Conservation (phyloP, 2,888 invertebrate species). For the Keiferia lycopersicella region DNA sequence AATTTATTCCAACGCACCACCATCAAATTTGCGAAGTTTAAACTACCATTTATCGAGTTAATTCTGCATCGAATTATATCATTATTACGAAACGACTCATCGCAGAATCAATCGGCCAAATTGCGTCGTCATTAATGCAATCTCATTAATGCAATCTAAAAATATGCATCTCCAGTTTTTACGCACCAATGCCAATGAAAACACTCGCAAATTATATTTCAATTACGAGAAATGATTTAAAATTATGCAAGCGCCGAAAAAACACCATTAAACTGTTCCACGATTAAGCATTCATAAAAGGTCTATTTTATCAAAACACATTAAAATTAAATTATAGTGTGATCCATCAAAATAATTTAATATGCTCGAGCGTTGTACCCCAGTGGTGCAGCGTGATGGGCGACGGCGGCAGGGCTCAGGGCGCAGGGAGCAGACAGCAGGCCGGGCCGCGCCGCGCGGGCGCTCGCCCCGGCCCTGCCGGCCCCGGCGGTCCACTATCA, state of each 20-base stretch:
- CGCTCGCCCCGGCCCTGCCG: conserved; percentile 6
- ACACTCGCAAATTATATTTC: conserved; percentile 41
- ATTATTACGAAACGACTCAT: conserved; percentile 20
- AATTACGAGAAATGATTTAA: conserved; percentile 36
- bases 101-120: conserved; percentile 41
- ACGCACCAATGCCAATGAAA: conserved; percentile 31
- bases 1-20: not conserved
- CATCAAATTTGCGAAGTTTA: conserved; percentile 7
- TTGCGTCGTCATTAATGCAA: conserved; percentile 34
- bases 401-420: not conserved
- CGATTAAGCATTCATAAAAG: conserved; percentile 53
- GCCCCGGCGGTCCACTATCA: conserved; percentile 43
- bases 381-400: conserved; percentile 21
- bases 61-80: conserved; percentile 7
- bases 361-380: conserved; percentile 51
- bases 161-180: conserved; percentile 35
- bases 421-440: not conserved
- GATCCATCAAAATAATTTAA: conserved; percentile 78
- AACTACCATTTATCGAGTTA: conserved; percentile 24
- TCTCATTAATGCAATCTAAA: conserved; percentile 37
- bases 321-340: conserved; percentile 75
- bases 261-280: conserved; percentile 45
- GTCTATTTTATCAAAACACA: conserved; percentile 75
- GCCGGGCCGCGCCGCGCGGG: not conserved
- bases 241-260: conserved; percentile 38